A percentile compares a stretch with the other conserved stretches of the same genome.
phyloP scores from a whole-genome alignment of 2,113 vertebrate genomes.

The Rhinolophus ferrumequinum region DNA sequence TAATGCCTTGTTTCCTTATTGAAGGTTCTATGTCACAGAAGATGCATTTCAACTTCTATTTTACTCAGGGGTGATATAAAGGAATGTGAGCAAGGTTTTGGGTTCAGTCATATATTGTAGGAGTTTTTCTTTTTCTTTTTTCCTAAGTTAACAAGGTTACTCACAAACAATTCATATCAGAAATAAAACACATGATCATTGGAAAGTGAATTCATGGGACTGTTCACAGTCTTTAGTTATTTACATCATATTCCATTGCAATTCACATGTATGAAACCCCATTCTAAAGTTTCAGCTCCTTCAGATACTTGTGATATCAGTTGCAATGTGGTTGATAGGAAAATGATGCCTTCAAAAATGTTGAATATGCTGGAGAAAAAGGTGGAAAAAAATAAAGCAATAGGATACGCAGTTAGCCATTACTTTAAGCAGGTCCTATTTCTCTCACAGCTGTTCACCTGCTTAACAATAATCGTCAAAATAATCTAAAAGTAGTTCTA shows the following conservation, averaged over 20 bases:
- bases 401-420: constrained; percentile 77
- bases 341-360: constrained; percentile 65
- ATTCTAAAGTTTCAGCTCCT: constrained; percentile 28
- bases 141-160: constrained; percentile 36
- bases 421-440: constrained; percentile 74
- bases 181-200: constrained; percentile 49
- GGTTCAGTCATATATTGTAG: constrained; percentile 45
- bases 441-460: constrained; percentile 80
- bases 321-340: constrained; percentile 36
- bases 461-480: constrained; percentile 81
- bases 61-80: constrained; percentile 66
- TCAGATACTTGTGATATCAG: neutral
- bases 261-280: neutral
- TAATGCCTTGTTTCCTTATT: constrained; percentile 63
- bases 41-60: constrained; percentile 61
- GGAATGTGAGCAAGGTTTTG: constrained; percentile 53
- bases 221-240: constrained; percentile 34
- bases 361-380: constrained; percentile 66
- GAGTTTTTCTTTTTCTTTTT: constrained; percentile 54
- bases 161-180: constrained; percentile 48
- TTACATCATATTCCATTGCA: constrained; percentile 33
- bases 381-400: constrained; percentile 14
- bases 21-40: constrained; percentile 55
- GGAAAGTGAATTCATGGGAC: constrained; percentile 37
- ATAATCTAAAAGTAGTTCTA: constrained; percentile 80